These are phyloP conservation scores for Siderastrea siderea DNA, from an alignment of 92 coral and sea anemone species.

Conservation along the genomic window DNA sequence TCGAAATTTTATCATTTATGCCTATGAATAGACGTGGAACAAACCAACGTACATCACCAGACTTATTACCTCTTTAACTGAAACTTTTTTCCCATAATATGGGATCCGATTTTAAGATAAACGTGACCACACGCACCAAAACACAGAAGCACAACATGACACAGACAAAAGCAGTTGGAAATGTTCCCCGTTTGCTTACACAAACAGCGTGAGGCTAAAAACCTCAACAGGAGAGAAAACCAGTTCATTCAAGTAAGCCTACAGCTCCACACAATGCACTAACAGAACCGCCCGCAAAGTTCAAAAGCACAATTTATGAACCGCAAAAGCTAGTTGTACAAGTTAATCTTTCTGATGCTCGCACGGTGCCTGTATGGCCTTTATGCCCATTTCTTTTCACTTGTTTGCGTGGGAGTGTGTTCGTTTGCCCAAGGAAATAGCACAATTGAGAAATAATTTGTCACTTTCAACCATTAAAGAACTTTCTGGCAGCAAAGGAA, in stretches of 20 bases:
- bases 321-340: constrained; percentile 14
- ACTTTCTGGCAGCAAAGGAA: constrained; percentile 12
- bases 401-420: constrained; percentile 23
- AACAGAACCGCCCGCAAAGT: constrained; percentile 33
- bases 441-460: constrained; percentile 10
- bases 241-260: constrained; percentile 7
- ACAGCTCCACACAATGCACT: constrained; percentile 8
- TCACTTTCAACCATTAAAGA: neutral
- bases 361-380: neutral
- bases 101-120: no score
- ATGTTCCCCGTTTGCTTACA: constrained; percentile 27
- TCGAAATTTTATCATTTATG: no score
- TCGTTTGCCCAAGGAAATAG: constrained; percentile 42
- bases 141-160: constrained; percentile 1
- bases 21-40: no score
- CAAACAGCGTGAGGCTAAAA: constrained; percentile 20
- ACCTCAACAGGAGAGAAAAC: constrained; percentile 14
- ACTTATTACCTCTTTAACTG: no score
- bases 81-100: no score
- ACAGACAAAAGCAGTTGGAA: constrained; percentile 33
- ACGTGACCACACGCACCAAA: no score
- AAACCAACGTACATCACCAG: no score
- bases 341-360: constrained; percentile 22
- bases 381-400: neutral
- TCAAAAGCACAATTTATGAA: constrained; percentile 1